phyloP scores from a whole-genome alignment of 2,797 vertebrate species.

The Thalassophryne amazonica region DNA sequence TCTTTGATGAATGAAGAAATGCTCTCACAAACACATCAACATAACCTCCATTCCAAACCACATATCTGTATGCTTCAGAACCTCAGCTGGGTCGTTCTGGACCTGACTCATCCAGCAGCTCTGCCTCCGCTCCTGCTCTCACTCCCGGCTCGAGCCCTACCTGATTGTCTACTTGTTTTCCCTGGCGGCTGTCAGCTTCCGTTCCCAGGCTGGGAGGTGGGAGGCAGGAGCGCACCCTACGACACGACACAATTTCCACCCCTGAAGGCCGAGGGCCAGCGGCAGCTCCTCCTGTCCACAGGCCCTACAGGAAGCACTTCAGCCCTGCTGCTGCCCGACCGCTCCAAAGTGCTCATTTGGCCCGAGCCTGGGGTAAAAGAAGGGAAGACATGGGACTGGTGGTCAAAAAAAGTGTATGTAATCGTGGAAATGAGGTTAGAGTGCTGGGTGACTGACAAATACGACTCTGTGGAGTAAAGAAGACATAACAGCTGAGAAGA shows the following conservation, averaged over 20 bases:
- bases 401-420: background rate
- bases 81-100: slow-evolving; percentile 41
- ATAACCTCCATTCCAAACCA: slow-evolving; percentile 50
- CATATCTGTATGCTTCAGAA: slow-evolving; percentile 59
- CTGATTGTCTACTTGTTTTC: slow-evolving; percentile 99
- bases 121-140: slow-evolving; percentile 51
- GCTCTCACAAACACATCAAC: slow-evolving; percentile 72
- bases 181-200: slow-evolving; percentile 95
- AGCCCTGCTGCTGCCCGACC: slow-evolving; percentile 85
- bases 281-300: slow-evolving; percentile 92
- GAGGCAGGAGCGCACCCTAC: slow-evolving; percentile 87
- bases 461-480: background rate
- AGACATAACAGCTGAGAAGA: background rate
- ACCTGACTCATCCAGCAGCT: slow-evolving; percentile 50
- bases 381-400: background rate
- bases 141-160: slow-evolving; percentile 74
- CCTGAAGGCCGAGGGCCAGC: slow-evolving; percentile 87
- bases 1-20: slow-evolving; percentile 75
- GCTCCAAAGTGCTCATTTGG: slow-evolving; percentile 54
- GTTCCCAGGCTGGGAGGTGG: slow-evolving; percentile 97
- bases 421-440: background rate
- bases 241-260: slow-evolving; percentile 99
- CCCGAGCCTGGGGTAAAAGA: slow-evolving; percentile 55
- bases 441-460: background rate
- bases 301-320: slow-evolving; percentile 93